Conservation (phyloP, 2,888 invertebrate genomes). For the Trissolcus japonicus region DNA sequence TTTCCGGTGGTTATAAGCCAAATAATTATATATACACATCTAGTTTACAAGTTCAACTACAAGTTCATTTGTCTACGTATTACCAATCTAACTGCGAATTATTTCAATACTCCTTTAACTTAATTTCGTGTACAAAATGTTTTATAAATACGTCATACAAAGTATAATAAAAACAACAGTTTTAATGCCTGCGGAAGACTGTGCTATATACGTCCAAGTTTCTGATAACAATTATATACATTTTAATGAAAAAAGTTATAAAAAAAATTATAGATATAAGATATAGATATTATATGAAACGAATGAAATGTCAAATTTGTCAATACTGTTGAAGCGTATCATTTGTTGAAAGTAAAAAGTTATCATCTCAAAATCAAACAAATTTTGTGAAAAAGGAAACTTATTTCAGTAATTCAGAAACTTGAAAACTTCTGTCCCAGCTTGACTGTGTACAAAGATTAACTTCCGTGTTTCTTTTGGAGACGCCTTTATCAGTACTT, state of each 20-base stretch:
- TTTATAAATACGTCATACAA: slow-evolving; percentile 28
- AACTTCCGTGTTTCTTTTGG: slow-evolving; percentile 5
- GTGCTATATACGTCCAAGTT: slow-evolving; percentile 11
- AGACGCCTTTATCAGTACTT: not conserved
- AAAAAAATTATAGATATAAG: too few species aligned
- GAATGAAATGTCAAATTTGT: too few species aligned
- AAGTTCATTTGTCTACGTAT: slow-evolving; percentile 38
- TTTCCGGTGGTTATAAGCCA: slow-evolving; percentile 29
- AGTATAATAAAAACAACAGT: slow-evolving; percentile 19
- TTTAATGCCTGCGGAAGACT: slow-evolving; percentile 22
- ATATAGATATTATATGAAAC: too few species aligned
- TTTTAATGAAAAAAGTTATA: too few species aligned
- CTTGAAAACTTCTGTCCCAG: slow-evolving; percentile 11
- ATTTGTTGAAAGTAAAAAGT: too few species aligned
- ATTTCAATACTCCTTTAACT: slow-evolving; percentile 28
- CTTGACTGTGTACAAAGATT: slow-evolving; percentile 18
- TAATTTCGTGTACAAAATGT: slow-evolving; percentile 26
- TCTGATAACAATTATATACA: not conserved
- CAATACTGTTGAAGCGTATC: too few species aligned
- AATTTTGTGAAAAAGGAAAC: not conserved
- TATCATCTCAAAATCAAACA: not conserved
- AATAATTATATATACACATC: slow-evolving; percentile 33
- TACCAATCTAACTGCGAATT: slow-evolving; percentile 12
- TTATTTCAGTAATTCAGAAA: slow-evolving; percentile 9
- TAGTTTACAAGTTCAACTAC: slow-evolving; percentile 44